These are phyloP conservation scores for Mesorhabditis belari DNA, from an alignment of 2,888 invertebrate species.

Conservation along the genomic window DNA sequence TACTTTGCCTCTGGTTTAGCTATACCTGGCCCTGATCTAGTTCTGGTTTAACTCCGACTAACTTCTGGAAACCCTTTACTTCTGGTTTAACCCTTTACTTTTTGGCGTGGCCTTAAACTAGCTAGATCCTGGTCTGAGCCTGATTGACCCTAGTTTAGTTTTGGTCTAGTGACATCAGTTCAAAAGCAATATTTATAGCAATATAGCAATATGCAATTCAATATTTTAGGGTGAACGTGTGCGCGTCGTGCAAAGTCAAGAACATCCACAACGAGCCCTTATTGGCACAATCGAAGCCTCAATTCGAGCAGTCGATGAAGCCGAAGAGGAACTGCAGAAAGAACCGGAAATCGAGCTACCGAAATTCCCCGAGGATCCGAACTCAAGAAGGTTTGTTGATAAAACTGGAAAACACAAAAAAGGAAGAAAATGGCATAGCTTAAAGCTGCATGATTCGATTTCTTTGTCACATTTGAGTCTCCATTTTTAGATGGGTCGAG, in stretches of 20 bases:
- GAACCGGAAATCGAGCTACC: constrained; percentile 50
- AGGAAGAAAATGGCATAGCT: neutral
- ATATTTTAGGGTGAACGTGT: constrained; percentile 68
- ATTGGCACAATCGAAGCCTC: constrained; percentile 81
- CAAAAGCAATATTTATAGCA: neutral
- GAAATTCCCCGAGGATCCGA: constrained; percentile 38
- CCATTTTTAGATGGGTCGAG: constrained; percentile 23
- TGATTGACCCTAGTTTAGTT: too few species aligned
- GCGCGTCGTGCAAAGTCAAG: constrained; percentile 75
- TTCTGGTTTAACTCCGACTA: too few species aligned
- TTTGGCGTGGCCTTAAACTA: too few species aligned
- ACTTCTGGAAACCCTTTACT: too few species aligned
- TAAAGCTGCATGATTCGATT: neutral
- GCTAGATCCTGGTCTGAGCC: too few species aligned
- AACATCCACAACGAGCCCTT: constrained; percentile 86
- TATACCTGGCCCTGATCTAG: too few species aligned
- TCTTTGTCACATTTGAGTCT: constrained; percentile 1
- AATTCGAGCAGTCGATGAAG: constrained; percentile 77
- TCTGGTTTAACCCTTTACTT: too few species aligned
- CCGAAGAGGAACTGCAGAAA: constrained; percentile 63
- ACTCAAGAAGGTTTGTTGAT: constrained; percentile 10
- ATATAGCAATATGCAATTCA: neutral
- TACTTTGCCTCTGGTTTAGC: too few species aligned
- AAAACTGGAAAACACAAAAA: neutral
- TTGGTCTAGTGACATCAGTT: too few species aligned